Evolutionary conservation across 1,140 invertebrate species (phyloP).

Genomic region (Hypsibius dujardini): DNA sequence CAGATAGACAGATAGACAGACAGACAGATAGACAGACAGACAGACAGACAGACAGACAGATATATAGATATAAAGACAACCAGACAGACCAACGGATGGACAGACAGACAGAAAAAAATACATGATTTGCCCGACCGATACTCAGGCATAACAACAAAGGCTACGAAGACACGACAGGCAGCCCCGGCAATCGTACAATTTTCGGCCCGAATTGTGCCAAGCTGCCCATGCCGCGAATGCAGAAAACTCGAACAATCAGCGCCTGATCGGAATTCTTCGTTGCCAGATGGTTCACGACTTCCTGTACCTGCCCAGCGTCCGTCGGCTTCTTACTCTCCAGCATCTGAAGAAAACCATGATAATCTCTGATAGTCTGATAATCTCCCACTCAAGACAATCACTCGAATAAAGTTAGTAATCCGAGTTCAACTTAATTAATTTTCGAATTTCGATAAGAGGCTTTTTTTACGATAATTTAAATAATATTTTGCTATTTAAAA

Average conservation of each 20-base stretch:
- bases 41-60: not conserved
- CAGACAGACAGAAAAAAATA: not conserved
- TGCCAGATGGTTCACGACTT: conserved; percentile 1
- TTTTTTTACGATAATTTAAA: too few relatives aligned
- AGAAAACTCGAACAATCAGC: conserved; percentile 10
- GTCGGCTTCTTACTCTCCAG: not conserved
- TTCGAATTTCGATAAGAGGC: too few relatives aligned
- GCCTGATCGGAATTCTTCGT: not conserved
- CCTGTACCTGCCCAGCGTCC: not conserved
- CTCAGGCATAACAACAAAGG: too few relatives aligned
- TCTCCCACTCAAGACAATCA: too few relatives aligned
- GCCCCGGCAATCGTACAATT: not conserved
- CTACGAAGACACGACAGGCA: too few relatives aligned
- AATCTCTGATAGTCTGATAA: too few relatives aligned
- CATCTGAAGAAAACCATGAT: not conserved
- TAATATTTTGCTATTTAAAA: too few relatives aligned
- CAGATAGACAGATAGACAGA: too few relatives aligned
- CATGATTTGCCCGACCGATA: not conserved
- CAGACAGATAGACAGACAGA: too few relatives aligned
- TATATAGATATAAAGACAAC: not conserved
- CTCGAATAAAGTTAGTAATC: too few relatives aligned
- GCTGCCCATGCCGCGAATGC: not conserved
- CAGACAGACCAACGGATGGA: not conserved
- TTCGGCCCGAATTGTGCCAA: not conserved
- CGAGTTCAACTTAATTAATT: too few relatives aligned